phyloP scores from a whole-genome alignment of 2,888 invertebrate genomes.

The Nymphalis c-album region DNA sequence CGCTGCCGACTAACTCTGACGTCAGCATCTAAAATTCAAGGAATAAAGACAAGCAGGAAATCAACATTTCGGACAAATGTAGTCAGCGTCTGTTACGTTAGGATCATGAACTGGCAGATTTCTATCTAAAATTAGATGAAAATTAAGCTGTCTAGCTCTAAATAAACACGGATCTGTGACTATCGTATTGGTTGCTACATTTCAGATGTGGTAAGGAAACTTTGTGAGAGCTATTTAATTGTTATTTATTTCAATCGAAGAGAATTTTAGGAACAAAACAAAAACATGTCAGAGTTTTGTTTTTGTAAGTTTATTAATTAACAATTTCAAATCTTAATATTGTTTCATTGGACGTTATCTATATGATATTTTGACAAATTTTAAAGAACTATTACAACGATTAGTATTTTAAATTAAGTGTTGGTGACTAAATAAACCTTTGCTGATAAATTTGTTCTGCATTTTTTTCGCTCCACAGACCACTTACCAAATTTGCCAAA shows the following conservation, averaged over 20 bases:
- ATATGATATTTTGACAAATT: too few relatives aligned
- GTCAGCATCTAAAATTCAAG: conserved; percentile 69
- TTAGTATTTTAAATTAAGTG: neutral
- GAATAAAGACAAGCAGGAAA: conserved; percentile 59
- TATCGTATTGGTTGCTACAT: conserved; percentile 18
- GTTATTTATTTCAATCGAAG: too few relatives aligned
- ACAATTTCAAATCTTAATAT: too few relatives aligned
- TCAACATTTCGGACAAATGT: conserved; percentile 58
- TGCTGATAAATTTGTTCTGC: conserved; percentile 5
- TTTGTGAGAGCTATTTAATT: too few relatives aligned
- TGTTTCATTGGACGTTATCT: too few relatives aligned
- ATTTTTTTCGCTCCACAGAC: conserved; percentile 28
- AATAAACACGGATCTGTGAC: conserved; percentile 53
- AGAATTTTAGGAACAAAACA: too few relatives aligned
- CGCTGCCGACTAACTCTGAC: conserved; percentile 58
- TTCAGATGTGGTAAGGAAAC: neutral
- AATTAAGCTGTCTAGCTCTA: conserved; percentile 51
- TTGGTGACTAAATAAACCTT: neutral
- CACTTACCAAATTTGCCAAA: conserved; percentile 29
- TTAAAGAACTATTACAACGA: too few relatives aligned
- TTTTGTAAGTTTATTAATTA: too few relatives aligned
- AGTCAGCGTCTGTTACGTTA: conserved; percentile 50
- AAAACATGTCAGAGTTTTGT: too few relatives aligned
- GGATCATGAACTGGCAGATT: conserved; percentile 56
- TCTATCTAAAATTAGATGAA: conserved; percentile 54